Conservation (phyloP, 2,797 vertebrate genomes). For the Gymnoscopelus braueri region DNA sequence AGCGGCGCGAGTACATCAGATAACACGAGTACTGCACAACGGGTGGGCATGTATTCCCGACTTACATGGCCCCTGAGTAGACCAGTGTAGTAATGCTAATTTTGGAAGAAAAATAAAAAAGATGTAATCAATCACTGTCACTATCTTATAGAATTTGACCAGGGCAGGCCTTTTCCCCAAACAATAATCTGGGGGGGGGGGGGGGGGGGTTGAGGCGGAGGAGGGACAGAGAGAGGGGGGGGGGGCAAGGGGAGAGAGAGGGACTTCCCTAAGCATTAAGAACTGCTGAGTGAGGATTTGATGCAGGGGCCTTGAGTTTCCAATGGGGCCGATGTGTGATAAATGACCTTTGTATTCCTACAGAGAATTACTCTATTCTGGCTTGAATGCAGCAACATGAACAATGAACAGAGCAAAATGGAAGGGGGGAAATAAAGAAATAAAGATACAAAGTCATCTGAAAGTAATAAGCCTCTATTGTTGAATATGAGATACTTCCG, state of each 20-base stretch:
- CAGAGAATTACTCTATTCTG: constrained; percentile 42
- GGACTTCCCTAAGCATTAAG: constrained; percentile 57
- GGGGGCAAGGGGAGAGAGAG: constrained; percentile 22
- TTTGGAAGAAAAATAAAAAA: too few relatives aligned
- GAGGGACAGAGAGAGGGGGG: constrained; percentile 28
- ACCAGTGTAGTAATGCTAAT: too few relatives aligned
- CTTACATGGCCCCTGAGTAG: too few relatives aligned
- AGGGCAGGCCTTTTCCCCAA: constrained; percentile 15
- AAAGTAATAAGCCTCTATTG: constrained; percentile 34
- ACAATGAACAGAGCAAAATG: constrained; percentile 52
- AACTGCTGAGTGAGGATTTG: constrained; percentile 61
- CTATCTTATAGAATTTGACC: not conserved
- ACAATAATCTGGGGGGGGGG: constrained; percentile 45
- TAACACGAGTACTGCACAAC: too few relatives aligned
- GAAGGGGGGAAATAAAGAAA: not conserved
- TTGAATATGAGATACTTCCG: constrained; percentile 11
- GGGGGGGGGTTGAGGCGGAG: not conserved
- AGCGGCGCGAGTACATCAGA: too few relatives aligned
- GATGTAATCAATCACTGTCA: not conserved
- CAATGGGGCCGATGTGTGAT: constrained; percentile 37
- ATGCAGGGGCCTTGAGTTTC: constrained; percentile 55
- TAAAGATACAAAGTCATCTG: constrained; percentile 21
- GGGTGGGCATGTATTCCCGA: too few relatives aligned
- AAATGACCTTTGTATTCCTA: constrained; percentile 46
- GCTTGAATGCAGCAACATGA: constrained; percentile 6